These are phyloP conservation scores for Agapornis roseicollis DNA, from an alignment of 2,113 vertebrate species.

Conservation along the genomic window DNA sequence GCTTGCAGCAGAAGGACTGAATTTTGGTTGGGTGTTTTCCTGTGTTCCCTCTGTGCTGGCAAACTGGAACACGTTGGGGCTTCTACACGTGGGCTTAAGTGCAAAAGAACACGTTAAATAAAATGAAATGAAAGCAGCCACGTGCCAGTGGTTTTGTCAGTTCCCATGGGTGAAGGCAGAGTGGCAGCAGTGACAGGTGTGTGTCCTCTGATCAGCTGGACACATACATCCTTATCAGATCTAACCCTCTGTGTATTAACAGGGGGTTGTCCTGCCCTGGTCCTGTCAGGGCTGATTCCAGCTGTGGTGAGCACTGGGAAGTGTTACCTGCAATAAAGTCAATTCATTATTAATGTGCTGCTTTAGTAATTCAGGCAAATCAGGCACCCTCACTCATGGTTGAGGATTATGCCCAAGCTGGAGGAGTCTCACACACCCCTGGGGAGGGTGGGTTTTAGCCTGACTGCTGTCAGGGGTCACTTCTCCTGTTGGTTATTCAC, in stretches of 20 bases:
- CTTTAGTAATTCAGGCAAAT: neutral
- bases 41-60: slow-evolving; percentile 2
- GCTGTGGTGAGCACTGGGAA: neutral
- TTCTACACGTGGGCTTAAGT: neutral
- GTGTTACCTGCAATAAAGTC: neutral
- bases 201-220: neutral
- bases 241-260: neutral
- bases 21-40: neutral
- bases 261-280: neutral
- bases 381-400: neutral
- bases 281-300: neutral
- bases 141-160: neutral
- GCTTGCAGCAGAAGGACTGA: neutral
- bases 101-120: neutral
- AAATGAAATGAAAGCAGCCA: neutral
- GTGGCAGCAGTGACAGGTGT: neutral
- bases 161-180: neutral
- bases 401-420: neutral
- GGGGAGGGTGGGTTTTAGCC: neutral
- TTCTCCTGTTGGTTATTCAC: neutral
- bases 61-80: neutral
- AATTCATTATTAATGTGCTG: neutral
- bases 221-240: neutral
- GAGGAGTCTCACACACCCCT: neutral
- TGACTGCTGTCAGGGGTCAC: neutral